Conservation (phyloP, 2,797 vertebrate species). For the Nannoperca australis region DNA sequence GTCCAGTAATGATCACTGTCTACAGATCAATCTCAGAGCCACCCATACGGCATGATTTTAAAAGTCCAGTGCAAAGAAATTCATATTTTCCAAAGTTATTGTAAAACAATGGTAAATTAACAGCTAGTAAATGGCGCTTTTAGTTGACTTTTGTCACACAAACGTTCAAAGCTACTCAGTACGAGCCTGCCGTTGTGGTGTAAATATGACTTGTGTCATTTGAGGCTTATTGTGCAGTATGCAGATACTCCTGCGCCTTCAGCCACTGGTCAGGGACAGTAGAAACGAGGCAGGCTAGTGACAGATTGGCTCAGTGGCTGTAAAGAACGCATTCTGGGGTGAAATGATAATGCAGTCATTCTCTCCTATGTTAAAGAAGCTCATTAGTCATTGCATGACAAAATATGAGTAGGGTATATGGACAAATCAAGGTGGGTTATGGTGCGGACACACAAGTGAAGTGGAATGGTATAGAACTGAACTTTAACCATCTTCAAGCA, state of each 20-base stretch:
- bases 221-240: slow-evolving; percentile 1
- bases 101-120: not conserved
- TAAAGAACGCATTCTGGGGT: not conserved
- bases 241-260: not conserved
- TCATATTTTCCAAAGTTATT: not conserved
- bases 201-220: not conserved
- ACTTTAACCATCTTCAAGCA: not conserved
- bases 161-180: not conserved
- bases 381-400: not conserved
- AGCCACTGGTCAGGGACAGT: not conserved
- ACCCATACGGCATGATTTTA: not conserved
- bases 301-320: not conserved
- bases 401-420: not conserved
- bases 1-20: slow-evolving; percentile 17
- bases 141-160: not conserved
- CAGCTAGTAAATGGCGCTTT: not conserved
- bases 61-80: slow-evolving; percentile 21
- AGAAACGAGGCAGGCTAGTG: not conserved
- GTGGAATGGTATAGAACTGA: not conserved
- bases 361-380: not conserved
- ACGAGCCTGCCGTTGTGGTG: not conserved
- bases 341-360: not conserved
- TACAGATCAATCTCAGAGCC: not conserved
- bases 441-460: not conserved
- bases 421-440: not conserved